Evolutionary conservation across 2,113 vertebrate genomes (phyloP), one percentile per base, ranked within the genome.

Genomic region (Rhinolophus ferrumequinum): DNA sequence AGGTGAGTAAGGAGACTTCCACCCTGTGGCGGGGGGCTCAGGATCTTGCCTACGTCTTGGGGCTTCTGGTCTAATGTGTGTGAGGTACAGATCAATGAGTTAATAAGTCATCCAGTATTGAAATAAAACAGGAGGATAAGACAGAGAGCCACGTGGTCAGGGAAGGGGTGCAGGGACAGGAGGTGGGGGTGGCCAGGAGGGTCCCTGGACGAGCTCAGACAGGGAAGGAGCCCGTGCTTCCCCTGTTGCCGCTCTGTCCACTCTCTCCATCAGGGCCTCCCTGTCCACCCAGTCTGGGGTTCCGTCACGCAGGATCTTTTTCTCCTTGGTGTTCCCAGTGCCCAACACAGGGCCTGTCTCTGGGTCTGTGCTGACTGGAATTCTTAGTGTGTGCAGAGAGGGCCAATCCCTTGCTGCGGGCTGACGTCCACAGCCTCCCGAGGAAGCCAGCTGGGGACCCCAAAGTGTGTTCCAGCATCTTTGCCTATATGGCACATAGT

Each of bases 21-120:
- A 0, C 13, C 50, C 60, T 14, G 44, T n/a, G 5, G 2, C 5
- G 9, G 12, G 6, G 54, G 44, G 62, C 28, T 38, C 0, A 8
- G 35, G n/a, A 2, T 12, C 80, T 41, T 6, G 33, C 54, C 73
- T 52, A 6, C 12, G 21, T 33, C 21, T 0, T 1, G 35, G 35
- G 19, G 64, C 35, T 47, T 35, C 7, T 5, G 2, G 19, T 69
- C 72, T 13, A 11, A 21, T 2, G 3, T 5, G 26, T 22, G 12
- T 21, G 54, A n/a, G 70, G 15, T 18, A 4, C 28, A 19, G 6
- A 8, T 6, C 47, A 9, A 4, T 0, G 19, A 62, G 26, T 16
- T 14, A 13, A 52, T 60, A 56, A 44, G 33, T 5, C 9, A 62
- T 7, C 38, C 60, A 77, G 28, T 0, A 5, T 2, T 28, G 44